Percentiles rank a stretch among this genome's conserved stretches.
Evolutionary conservation across 2,113 vertebrate genomes (phyloP).

Genomic region (Rutilus rutilus): DNA sequence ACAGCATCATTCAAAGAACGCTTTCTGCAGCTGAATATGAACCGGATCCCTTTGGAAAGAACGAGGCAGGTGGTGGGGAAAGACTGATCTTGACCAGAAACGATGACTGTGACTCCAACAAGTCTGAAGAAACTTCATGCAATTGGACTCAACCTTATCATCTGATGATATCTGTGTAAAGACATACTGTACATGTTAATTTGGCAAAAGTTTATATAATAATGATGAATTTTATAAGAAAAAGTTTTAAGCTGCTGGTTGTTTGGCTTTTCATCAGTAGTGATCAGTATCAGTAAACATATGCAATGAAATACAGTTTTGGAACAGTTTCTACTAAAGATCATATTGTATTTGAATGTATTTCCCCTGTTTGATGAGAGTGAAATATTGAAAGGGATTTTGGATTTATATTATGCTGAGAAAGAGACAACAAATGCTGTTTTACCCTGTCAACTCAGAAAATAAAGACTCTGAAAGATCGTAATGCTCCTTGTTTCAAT

Average conservation of each 20-base stretch:
- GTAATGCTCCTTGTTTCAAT: not conserved
- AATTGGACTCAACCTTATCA: not conserved
- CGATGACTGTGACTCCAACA: not conserved
- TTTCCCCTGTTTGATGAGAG: not conserved
- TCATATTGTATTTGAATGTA: not conserved
- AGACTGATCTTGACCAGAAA: no score
- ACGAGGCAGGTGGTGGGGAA: no score
- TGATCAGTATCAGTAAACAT: not conserved
- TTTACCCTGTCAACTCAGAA: not conserved
- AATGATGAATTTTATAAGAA: no score
- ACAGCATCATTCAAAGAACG: no score
- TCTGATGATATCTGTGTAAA: not conserved
- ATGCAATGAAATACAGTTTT: not conserved
- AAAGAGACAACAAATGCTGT: not conserved
- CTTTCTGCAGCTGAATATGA: no score
- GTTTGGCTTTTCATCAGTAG: not conserved
- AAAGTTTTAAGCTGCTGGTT: no score
- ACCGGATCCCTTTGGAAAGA: no score
- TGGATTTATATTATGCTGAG: not conserved
- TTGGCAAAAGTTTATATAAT: no score
- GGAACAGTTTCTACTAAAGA: not conserved
- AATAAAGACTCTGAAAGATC: not conserved
- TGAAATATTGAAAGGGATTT: not conserved
- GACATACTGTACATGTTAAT: no score
- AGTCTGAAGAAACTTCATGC: not conserved